Conservation (phyloP, 2,113 vertebrate species). For the Caracal caracal region DNA sequence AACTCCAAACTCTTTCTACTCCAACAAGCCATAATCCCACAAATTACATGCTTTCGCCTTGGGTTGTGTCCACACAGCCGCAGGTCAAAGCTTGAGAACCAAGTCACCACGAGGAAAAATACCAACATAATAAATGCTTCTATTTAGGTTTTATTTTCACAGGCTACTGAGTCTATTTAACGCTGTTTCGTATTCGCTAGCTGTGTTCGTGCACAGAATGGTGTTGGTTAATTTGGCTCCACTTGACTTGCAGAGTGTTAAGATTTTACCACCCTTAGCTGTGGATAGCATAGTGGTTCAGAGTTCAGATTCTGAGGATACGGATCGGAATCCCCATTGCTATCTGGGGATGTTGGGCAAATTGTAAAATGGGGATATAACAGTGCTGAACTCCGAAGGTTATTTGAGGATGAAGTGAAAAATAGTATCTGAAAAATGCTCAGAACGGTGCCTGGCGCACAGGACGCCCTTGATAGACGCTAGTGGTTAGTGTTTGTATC, state of each 20-base stretch:
- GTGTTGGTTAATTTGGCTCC: background rate
- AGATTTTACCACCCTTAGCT: background rate
- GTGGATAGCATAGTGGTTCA: background rate
- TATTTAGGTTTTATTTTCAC: background rate
- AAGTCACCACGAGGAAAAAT: background rate
- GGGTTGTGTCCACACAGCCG: background rate
- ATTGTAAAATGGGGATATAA: background rate
- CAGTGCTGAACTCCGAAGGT: background rate
- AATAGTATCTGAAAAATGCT: background rate
- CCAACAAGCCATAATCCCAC: background rate
- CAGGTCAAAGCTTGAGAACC: background rate
- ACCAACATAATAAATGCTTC: background rate
- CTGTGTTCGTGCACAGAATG: background rate
- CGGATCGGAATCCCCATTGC: background rate
- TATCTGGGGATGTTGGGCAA: background rate
- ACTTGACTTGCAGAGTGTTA: background rate
- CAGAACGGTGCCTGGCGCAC: background rate
- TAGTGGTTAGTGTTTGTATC: background rate
- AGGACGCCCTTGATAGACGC: background rate
- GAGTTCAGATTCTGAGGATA: background rate
- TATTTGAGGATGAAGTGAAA: constrained; percentile 1
- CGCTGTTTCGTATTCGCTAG: background rate
- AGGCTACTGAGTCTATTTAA: background rate
- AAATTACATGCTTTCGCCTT: background rate
- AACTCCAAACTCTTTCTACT: background rate